Conservation (phyloP, 2,113 vertebrate species). For the Antigone vipio region DNA sequence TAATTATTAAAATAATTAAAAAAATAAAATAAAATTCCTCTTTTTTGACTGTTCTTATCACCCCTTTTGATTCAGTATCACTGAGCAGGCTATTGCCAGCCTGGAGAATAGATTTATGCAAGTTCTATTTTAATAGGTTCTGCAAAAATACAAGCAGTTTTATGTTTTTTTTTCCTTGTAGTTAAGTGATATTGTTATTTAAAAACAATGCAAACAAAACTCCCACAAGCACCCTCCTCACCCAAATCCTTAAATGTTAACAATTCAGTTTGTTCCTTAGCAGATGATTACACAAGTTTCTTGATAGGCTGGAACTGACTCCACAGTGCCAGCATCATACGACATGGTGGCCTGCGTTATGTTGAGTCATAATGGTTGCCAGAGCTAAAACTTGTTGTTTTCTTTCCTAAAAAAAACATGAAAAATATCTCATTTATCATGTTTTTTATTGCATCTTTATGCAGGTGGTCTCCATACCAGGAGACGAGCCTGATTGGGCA, state of each 20-base stretch:
- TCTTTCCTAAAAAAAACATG: slow-evolving; percentile 64
- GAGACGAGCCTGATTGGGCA: slow-evolving; percentile 85
- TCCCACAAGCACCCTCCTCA: neutral
- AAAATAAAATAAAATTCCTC: neutral
- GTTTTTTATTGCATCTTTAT: slow-evolving; percentile 82
- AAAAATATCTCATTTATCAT: slow-evolving; percentile 75
- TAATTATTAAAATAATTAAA: neutral
- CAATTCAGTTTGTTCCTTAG: neutral
- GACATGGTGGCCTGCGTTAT: neutral
- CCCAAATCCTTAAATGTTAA: neutral
- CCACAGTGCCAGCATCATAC: neutral
- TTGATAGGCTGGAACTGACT: neutral
- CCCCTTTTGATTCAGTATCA: neutral
- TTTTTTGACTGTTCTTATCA: neutral
- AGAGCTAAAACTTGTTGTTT: slow-evolving; percentile 56
- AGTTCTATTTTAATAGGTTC: neutral
- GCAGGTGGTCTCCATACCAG: slow-evolving; percentile 82
- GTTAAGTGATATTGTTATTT: neutral
- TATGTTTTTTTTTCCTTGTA: neutral
- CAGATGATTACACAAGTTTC: slow-evolving; percentile 2
- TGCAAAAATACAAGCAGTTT: neutral
- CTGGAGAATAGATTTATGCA: neutral
- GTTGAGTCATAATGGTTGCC: slow-evolving; percentile 46
- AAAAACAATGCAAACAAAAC: neutral
- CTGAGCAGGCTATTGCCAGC: neutral